Percentiles rank a stretch among this genome's conserved stretches.
Evolutionary conservation across 2,113 vertebrate genomes (phyloP).

Genomic region (Hystrix cristata): DNA sequence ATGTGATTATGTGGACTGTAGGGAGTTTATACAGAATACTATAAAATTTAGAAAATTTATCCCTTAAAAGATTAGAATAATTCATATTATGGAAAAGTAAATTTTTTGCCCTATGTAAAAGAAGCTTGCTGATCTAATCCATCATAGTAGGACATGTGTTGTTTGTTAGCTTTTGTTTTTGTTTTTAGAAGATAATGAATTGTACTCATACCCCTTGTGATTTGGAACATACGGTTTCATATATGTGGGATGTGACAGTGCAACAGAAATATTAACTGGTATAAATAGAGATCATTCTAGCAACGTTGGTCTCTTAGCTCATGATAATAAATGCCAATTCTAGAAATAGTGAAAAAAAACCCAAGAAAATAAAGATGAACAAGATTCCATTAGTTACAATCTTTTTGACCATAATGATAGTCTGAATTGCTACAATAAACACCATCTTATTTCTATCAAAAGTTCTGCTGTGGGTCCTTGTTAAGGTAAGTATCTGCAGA

Average conservation of each 20-base stretch:
- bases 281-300: slow-evolving; percentile 62
- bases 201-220: slow-evolving; percentile 54
- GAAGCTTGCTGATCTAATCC: slow-evolving; percentile 33
- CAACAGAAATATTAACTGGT: slow-evolving; percentile 67
- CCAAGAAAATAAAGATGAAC: slow-evolving; percentile 23
- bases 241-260: slow-evolving; percentile 60
- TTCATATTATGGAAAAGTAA: slow-evolving; percentile 22
- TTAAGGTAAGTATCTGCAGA: neutral
- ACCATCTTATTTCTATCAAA: neutral
- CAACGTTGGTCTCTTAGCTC: slow-evolving; percentile 32
- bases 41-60: neutral
- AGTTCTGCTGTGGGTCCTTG: neutral
- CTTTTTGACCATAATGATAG: neutral
- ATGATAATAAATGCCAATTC: slow-evolving; percentile 52
- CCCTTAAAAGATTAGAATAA: slow-evolving; percentile 21
- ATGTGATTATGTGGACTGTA: neutral
- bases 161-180: slow-evolving; percentile 72
- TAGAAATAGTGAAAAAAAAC: slow-evolving; percentile 22
- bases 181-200: slow-evolving; percentile 74
- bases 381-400: neutral
- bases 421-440: neutral
- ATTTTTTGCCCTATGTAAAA: slow-evolving; percentile 5
- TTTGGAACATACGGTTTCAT: slow-evolving; percentile 74
- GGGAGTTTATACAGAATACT: slow-evolving; percentile 8
- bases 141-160: slow-evolving; percentile 61